phyloP scores from a whole-genome alignment of 1,140 invertebrate genomes.

The Tetraneura akinire region DNA sequence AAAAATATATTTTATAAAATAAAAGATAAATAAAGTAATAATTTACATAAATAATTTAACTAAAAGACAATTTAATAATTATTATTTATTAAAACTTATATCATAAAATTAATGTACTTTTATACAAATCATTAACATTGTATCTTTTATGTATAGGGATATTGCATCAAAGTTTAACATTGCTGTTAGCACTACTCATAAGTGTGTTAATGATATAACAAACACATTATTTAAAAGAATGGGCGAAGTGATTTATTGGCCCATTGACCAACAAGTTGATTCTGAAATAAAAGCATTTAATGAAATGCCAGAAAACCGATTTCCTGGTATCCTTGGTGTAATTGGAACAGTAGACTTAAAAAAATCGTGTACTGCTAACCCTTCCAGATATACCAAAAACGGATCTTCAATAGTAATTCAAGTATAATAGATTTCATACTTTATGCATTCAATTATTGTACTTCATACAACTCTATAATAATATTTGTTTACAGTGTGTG shows the following conservation, averaged over 20 bases:
- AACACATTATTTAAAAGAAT: conserved; percentile 23
- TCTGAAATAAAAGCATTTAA: conserved; percentile 33
- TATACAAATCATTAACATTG: too few relatives aligned
- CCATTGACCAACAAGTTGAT: conserved; percentile 17
- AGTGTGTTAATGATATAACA: conserved; percentile 33
- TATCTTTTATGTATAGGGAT: conserved; percentile 21
- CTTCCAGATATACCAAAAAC: conserved; percentile 36
- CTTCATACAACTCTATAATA: not conserved
- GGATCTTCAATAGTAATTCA: conserved; percentile 41
- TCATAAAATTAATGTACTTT: not conserved
- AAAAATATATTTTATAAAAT: too few relatives aligned
- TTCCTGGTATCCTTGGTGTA: conserved; percentile 31
- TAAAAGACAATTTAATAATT: too few relatives aligned
- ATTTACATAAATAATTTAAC: too few relatives aligned
- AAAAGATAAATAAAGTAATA: too few relatives aligned
- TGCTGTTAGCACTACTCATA: conserved; percentile 36
- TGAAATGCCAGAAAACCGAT: not conserved
- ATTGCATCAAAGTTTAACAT: conserved; percentile 35
- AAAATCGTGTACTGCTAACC: conserved; percentile 39
- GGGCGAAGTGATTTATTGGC: conserved; percentile 42
- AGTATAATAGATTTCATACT: not conserved
- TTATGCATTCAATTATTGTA: too few relatives aligned
- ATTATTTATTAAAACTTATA: too few relatives aligned
- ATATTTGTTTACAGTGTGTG: conserved; percentile 38
- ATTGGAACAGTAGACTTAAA: conserved; percentile 42